These are phyloP conservation scores for Diabrotica undecimpunctata DNA, from an alignment of 1,140 invertebrate species.

Conservation along the genomic window DNA sequence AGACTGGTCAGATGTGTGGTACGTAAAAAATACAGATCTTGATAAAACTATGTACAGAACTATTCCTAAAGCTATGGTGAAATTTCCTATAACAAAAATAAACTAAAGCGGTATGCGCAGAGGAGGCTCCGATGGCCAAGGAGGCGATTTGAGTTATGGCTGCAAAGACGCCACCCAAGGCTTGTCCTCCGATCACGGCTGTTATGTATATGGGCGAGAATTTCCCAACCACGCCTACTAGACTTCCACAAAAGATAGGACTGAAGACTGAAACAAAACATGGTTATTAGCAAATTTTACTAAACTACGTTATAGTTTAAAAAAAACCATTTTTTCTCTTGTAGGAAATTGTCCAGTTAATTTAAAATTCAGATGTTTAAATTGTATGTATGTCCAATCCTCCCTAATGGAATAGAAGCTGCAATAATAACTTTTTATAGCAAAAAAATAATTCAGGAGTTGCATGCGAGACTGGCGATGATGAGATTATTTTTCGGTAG, in stretches of 20 bases:
- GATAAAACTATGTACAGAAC: constrained; percentile 67
- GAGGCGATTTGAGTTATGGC: constrained; percentile 79
- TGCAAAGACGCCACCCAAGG: constrained; percentile 85
- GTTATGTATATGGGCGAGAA: constrained; percentile 86
- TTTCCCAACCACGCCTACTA: constrained; percentile 80
- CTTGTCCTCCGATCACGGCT: constrained; percentile 82
- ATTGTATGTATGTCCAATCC: no score
- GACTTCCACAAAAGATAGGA: constrained; percentile 76
- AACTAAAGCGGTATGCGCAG: constrained; percentile 74
- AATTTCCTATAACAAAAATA: constrained; percentile 82
- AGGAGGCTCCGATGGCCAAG: constrained; percentile 75
- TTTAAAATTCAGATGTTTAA: no score
- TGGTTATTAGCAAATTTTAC: no score
- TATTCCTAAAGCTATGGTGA: constrained; percentile 67
- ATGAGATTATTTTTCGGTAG: no score
- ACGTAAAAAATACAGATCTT: constrained; percentile 70
- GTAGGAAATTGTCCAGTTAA: no score
- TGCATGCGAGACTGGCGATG: no score
- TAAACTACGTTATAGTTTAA: no score
- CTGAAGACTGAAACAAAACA: constrained; percentile 60
- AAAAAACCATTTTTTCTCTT: no score
- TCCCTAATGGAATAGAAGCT: no score
- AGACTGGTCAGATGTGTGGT: constrained; percentile 52
- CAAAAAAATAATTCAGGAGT: no score
- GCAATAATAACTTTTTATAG: no score